Conservation (phyloP, 2,797 vertebrate species). For the Otolemur crassicaudatus region DNA sequence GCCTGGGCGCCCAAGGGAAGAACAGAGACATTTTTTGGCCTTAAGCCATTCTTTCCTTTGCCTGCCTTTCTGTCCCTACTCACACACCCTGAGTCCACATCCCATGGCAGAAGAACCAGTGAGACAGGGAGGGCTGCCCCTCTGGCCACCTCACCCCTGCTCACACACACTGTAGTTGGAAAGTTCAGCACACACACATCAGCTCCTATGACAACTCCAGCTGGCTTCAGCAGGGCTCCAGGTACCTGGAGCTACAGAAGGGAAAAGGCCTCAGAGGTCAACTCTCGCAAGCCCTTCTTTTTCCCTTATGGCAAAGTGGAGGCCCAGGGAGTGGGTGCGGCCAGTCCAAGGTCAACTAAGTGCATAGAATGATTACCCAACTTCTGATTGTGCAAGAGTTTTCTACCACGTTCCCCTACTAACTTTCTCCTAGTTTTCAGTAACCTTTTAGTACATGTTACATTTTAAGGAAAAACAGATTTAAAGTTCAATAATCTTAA, state of each 20-base stretch:
- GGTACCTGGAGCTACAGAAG: neutral
- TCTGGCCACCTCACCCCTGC: neutral
- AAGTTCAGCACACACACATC: too few species aligned
- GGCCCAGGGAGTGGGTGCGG: neutral
- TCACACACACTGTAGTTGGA: neutral
- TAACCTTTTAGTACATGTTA: neutral
- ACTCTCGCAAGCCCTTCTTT: neutral
- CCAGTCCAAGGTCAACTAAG: neutral
- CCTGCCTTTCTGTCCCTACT: neutral
- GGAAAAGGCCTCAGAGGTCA: neutral
- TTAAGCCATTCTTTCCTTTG: neutral
- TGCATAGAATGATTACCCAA: too few species aligned
- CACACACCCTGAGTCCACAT: too few species aligned
- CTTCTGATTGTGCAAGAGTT: neutral
- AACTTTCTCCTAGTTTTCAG: neutral
- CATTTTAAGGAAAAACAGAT: slow-evolving; percentile 2
- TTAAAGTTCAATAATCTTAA: neutral
- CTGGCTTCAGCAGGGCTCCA: neutral
- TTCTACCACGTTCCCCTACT: neutral
- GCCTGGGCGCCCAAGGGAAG: neutral
- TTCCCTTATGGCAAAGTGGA: neutral
- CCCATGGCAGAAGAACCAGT: neutral
- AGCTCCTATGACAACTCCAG: neutral
- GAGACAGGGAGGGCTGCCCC: neutral
- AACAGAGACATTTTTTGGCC: neutral